Base-by-base conservation (phyloP, 2,888 invertebrate species). In the Strigamia crassipes region DNA sequence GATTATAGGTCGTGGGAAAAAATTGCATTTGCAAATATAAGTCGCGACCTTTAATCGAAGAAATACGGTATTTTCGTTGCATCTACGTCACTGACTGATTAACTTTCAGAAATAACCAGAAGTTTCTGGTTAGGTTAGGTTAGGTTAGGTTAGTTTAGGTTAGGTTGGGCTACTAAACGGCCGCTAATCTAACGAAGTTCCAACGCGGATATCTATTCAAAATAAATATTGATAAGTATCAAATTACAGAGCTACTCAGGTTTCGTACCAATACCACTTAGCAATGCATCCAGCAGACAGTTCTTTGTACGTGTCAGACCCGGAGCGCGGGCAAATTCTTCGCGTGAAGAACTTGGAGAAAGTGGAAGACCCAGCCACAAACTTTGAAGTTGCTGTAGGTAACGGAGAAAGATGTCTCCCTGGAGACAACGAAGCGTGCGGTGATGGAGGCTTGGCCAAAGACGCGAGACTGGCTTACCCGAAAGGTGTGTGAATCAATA, bases 211-310 rank as follows among this genome's bases (percentile, higher is more conserved):
- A n/a, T n/a, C n/a, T n/a, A n/a, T n/a, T n/a, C n/a, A n/a, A n/a
- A n/a, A 21, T 21, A 38, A n/a, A 12, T 13, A 78, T 78, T 38
- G 34, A 38, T 34, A n/a, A n/a, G n/a, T 41, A 10, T 41, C 10
- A 56, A 21, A 79, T 41, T 85, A 13, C 85, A 89, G 97, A 87
- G 95, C 96, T 27, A 95, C 96, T 0, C 91, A 96, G 86, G 96
- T 97, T 0, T 96, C 96, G 0, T 97, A 98, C 88, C 94, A 97
- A 82, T 99, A 98, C 88, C 97, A 97, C 89, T 94, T 99, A 92
- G 96, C 97, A 0, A 90, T 98, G 73, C 96, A 96, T 85, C 98
- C 99, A 0, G 90, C 97, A 15, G 97, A 97, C 87, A 96, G 96
- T 34, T 93, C 93, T 0, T 91, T 99, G 12, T 98, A 96, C 89